Evolutionary conservation across 64 coral and sea anemone species (phyloP).

Genomic region (Trachythela sp.): DNA sequence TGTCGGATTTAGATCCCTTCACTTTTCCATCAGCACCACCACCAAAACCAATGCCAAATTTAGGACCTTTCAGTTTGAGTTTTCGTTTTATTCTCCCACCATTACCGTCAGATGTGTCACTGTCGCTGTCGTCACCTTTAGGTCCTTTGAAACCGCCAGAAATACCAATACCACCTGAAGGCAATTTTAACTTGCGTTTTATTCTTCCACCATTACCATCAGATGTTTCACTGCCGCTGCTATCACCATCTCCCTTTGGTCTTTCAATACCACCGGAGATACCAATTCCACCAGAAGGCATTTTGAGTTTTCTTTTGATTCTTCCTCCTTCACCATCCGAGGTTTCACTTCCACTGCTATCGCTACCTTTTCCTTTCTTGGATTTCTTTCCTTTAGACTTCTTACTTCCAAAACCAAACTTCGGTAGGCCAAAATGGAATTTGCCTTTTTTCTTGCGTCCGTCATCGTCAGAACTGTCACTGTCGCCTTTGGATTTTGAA

Average conservation of each 20-base stretch:
- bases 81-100: background rate
- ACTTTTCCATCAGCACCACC: background rate
- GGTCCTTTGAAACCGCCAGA: background rate
- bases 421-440: too few species aligned
- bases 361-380: too few species aligned
- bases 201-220: background rate
- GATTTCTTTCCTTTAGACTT: too few species aligned
- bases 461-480: too few species aligned
- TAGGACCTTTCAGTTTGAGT: background rate
- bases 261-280: too few species aligned
- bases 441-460: too few species aligned
- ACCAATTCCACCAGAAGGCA: too few species aligned
- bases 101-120: background rate
- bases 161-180: background rate
- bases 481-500: slow-evolving; percentile 1
- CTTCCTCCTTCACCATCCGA: too few species aligned
- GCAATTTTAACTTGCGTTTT: background rate
- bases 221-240: background rate
- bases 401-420: too few species aligned
- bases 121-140: background rate
- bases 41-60: background rate
- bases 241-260: too few species aligned
- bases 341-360: too few species aligned
- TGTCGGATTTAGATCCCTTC: background rate
- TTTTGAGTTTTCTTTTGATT: too few species aligned